A percentile compares a stretch with the other conserved stretches of the same genome.
Conservation (phyloP, 2,888 invertebrate genomes). For the Syrphus vitripennis region DNA sequence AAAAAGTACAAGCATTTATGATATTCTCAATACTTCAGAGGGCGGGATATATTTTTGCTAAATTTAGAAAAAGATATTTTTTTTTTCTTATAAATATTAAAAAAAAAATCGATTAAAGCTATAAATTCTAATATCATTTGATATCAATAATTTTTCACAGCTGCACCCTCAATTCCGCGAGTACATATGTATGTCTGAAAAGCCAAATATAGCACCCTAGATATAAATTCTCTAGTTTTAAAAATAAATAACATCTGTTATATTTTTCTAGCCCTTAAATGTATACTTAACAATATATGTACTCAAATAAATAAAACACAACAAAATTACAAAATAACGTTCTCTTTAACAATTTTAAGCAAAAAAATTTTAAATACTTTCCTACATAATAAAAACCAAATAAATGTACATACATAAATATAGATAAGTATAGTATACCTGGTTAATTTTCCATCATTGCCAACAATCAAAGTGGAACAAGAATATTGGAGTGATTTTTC, state of each 20-base stretch:
- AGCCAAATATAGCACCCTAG: too few relatives aligned
- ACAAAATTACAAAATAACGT: background rate
- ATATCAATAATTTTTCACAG: too few relatives aligned
- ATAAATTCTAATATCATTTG: too few relatives aligned
- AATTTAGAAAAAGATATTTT: too few relatives aligned
- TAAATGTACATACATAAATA: background rate
- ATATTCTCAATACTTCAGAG: too few relatives aligned
- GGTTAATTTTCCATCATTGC: background rate
- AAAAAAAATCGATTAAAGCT: too few relatives aligned
- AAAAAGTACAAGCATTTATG: too few relatives aligned
- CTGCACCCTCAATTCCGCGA: too few relatives aligned
- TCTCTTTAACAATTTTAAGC: background rate
- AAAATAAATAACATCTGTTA: background rate
- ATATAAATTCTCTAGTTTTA: background rate
- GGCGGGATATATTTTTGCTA: too few relatives aligned
- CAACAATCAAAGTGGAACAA: constrained; percentile 46
- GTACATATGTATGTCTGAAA: too few relatives aligned
- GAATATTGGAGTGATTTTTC: constrained; percentile 64
- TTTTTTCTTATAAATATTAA: too few relatives aligned
- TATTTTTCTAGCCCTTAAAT: background rate
- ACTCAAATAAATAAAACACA: background rate
- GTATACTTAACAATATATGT: background rate
- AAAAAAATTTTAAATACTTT: background rate
- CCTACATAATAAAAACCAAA: too few relatives aligned
- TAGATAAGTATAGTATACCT: background rate